phyloP scores from a whole-genome alignment of 2,113 vertebrate genomes.

The Zingel zingel region DNA sequence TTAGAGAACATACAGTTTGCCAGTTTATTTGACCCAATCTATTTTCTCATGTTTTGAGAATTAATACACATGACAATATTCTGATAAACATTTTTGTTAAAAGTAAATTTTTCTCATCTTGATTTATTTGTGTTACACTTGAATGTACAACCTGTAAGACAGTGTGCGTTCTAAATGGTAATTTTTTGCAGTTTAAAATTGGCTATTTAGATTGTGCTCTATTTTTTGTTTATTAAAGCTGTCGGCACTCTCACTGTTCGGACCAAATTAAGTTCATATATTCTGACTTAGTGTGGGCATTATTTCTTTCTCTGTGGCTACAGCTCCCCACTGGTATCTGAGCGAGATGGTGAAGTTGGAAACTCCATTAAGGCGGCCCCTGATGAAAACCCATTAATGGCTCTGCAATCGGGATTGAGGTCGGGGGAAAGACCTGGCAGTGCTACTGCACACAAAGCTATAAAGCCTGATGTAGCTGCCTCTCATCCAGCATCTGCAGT shows the following conservation, averaged over 20 bases:
- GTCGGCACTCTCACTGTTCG: constrained; percentile 24
- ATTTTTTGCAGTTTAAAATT: neutral
- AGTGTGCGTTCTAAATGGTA: neutral
- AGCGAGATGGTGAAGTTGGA: constrained; percentile 62
- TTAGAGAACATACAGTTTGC: neutral
- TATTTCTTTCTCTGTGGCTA: constrained; percentile 53
- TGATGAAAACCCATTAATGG: constrained; percentile 79
- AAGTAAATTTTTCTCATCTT: neutral
- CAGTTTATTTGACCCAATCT: neutral
- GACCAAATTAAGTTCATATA: constrained; percentile 55
- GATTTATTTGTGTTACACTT: neutral
- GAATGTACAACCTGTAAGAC: neutral
- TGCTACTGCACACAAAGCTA: constrained; percentile 65
- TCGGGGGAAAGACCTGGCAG: constrained; percentile 61
- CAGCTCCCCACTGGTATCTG: constrained; percentile 43
- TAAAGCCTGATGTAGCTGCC: constrained; percentile 76
- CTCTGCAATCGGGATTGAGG: constrained; percentile 64
- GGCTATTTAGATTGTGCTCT: neutral
- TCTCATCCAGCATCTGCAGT: constrained; percentile 63
- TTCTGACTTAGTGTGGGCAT: constrained; percentile 50
- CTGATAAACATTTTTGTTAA: neutral
- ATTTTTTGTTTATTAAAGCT: constrained; percentile 25
- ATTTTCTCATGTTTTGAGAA: neutral
- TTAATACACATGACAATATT: neutral
- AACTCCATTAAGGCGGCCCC: constrained; percentile 71